Evolutionary conservation across 2,888 invertebrate species (phyloP), one percentile per base, ranked within the genome.

Genomic region (Ennomos fuscantarius): DNA sequence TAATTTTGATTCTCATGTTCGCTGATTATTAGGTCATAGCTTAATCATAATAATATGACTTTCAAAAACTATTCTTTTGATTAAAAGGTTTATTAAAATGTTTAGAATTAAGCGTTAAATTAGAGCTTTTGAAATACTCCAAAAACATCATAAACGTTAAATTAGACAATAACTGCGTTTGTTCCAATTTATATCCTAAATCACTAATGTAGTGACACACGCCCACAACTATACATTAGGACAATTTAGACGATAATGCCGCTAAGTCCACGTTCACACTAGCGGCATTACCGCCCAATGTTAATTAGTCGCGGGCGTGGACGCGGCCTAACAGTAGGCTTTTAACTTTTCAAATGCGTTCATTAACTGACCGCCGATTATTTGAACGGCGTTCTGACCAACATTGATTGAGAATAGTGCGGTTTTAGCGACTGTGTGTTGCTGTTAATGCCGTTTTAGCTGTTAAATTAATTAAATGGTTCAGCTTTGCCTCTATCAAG

Each of bases 271-370:
- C 82, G 74, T 80, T 72, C 82, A 86, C 85, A 83, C 84, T 74
- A 73, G 73, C 74, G 79, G 81, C 72, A 85, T 85, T 86, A 86
- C 76, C 72, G 76, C 69, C 72, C 76, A 73, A 73, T 77, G 85
- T 82, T 88, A 89, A 90, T 90, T 89, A 87, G 87, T 84, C 79
- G 82, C 70, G 65, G 72, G 71, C 69, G 81, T 81, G 79, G 61
- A 66, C 73, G 70, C 78, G 74, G 81, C 85, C 87, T 85, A 86
- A 81, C 73, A 70, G 74, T 71, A 75, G 76, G 89, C 88, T 87
- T 89, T 87, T 88, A 89, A 89, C 90, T 91, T 90, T 90, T 89
- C 89, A 85, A 89, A 89, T 81, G 85, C 81, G 77, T 85, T 84
- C 85, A 88, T 88, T 88, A 85, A 84, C 80, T 83, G 81, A 75